These are phyloP conservation scores for Drosophila suzukii DNA, from an alignment of 1,140 invertebrate species.

Conservation along the genomic window DNA sequence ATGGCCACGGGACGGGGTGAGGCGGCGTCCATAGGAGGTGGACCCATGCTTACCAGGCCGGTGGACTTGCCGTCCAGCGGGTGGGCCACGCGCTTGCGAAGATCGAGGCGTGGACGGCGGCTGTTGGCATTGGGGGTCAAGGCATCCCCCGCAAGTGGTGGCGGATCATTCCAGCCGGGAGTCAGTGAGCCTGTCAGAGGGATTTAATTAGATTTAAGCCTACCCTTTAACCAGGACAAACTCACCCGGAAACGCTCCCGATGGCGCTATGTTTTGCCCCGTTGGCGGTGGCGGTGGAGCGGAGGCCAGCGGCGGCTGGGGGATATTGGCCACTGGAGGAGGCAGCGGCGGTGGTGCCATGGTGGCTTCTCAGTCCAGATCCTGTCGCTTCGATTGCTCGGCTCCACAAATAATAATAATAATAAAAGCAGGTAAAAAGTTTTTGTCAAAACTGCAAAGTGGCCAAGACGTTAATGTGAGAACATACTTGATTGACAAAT, in stretches of 20 bases:
- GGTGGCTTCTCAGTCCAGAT: not conserved
- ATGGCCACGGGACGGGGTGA: conserved; percentile 47
- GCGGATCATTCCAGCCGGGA: conserved; percentile 82
- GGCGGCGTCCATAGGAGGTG: conserved; percentile 14
- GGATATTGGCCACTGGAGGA: not conserved
- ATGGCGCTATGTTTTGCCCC: conserved; percentile 58
- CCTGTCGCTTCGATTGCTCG: not conserved
- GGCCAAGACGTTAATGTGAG: too few species aligned
- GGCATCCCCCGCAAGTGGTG: conserved; percentile 49
- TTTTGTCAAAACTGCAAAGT: too few species aligned
- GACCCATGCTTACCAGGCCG: conserved; percentile 1
- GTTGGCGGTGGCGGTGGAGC: conserved; percentile 55
- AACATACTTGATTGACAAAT: not conserved
- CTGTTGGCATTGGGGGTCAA: conserved; percentile 22
- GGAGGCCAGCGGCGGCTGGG: not conserved
- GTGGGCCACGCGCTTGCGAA: conserved; percentile 75
- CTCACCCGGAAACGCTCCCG: conserved; percentile 62
- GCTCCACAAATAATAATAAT: not conserved
- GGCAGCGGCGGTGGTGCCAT: conserved; percentile 43
- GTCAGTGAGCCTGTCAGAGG: conserved; percentile 59
- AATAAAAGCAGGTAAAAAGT: not conserved
- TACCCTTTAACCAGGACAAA: not conserved
- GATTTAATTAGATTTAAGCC: not conserved
- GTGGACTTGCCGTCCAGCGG: conserved; percentile 47
- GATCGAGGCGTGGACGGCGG: conserved; percentile 69